phyloP scores from a whole-genome alignment of 2,113 vertebrate species.

The Prolemur simus region DNA sequence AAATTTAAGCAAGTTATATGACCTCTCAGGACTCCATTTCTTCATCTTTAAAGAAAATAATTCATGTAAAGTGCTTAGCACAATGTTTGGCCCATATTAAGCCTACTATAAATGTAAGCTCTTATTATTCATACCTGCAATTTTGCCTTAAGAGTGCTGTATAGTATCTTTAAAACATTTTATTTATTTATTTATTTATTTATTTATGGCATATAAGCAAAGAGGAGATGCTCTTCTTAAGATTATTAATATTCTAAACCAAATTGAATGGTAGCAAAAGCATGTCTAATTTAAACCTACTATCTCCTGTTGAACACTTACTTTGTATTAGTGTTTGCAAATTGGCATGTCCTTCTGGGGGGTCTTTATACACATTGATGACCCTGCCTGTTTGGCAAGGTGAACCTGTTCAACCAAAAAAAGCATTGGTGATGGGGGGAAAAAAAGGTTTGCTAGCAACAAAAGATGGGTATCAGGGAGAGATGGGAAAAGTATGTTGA shows the following conservation, averaged over 20 bases:
- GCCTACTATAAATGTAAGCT: constrained; percentile 4
- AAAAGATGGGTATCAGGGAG: neutral
- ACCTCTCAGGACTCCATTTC: constrained; percentile 29
- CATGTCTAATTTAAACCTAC: neutral
- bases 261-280: constrained; percentile 42
- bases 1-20: constrained; percentile 59
- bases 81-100: constrained; percentile 41
- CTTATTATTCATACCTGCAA: constrained; percentile 49
- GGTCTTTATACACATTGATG: neutral
- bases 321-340: constrained; percentile 21
- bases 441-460: neutral
- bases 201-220: constrained; percentile 22
- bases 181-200: constrained; percentile 19
- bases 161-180: constrained; percentile 18
- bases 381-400: neutral
- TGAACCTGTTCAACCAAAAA: neutral
- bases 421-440: neutral
- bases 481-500: neutral
- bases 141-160: constrained; percentile 25
- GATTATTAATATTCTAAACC: constrained; percentile 27
- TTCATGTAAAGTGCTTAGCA: constrained; percentile 52
- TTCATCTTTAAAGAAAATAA: constrained; percentile 50
- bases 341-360: neutral
- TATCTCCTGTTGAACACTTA: constrained; percentile 10
- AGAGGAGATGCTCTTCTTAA: neutral